Base-by-base conservation (phyloP, 2,888 invertebrate genomes). In the Blera fallax region DNA sequence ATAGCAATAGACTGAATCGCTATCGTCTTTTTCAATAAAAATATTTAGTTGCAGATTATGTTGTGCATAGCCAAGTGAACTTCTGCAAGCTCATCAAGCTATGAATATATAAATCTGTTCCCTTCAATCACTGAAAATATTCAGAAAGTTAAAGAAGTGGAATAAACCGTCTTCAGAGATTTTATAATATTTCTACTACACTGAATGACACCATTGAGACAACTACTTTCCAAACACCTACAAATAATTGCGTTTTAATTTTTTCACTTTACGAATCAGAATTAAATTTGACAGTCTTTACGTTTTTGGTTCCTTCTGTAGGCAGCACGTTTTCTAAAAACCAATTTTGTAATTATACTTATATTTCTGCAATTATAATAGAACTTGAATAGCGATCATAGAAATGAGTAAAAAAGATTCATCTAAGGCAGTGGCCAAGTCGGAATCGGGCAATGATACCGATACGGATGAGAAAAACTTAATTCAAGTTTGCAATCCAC, bases 361-460 rank as follows among this genome's bases (percentile, higher is more conserved):
- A 80, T 80, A 70, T 85, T 64, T 67, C 80, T 77, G 60, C 34
- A 72, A 37, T 76, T 76, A 48, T 40, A 48, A 56, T 18, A 70
- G 50, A 60, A 65, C 37, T 50, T 24, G 3, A 16, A 52, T 32
- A 52, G 24, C 21, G n/a, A 29, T 37, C 8, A 18, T 16, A 50
- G 73, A 79, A 70, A 85, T 85, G 85, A 85, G 85, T 43, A 85
- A 85, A 72, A 85, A 81, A 27, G 85, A 85, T 6, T 56, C 52
- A 54, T 70, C 77, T 4, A 72, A 58, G 34, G 77, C 37, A 29
- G 40, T 37, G 27, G 72, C 85, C 1, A 80, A 60, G 29, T 37
- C 76, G 0, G 81, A 85, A 32, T 85, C 85, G 2, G 76, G 65
- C 21, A 74, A 74, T 29, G 84, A 84, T 40, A 70, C 64, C 29